Percentiles rank a stretch among this genome's conserved stretches.
phyloP scores from a whole-genome alignment of 2,888 invertebrate species.

The Latrodectus hesperus region DNA sequence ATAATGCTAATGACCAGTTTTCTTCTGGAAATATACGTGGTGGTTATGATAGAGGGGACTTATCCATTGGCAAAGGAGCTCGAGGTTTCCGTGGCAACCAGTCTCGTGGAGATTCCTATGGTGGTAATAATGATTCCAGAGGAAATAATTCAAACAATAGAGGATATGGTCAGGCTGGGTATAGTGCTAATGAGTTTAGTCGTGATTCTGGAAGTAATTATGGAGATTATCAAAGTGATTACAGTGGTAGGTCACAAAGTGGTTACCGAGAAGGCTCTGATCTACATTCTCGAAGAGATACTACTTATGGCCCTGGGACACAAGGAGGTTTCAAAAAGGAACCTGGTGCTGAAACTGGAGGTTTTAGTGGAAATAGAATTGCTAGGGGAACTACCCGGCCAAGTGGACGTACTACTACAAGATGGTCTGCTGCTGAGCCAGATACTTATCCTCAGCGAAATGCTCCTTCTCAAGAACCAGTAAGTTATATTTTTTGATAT shows the following conservation, averaged over 20 bases:
- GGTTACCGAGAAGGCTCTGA: constrained; percentile 27
- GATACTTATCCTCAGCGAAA: constrained; percentile 3
- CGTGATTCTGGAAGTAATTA: neutral
- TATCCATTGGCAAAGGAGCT: constrained; percentile 34
- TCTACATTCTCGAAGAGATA: constrained; percentile 16
- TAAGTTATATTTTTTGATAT: constrained; percentile 6
- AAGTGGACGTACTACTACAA: constrained; percentile 22
- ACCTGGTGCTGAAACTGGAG: constrained; percentile 3
- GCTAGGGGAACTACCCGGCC: constrained; percentile 9
- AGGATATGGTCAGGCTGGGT: neutral
- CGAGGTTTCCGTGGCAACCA: constrained; percentile 44
- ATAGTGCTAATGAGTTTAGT: neutral
- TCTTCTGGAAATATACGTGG: constrained; percentile 20
- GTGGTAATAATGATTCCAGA: neutral
- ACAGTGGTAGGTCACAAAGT: neutral
- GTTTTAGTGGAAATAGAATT: neutral
- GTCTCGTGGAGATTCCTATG: neutral
- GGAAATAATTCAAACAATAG: constrained; percentile 12
- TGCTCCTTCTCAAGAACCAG: constrained; percentile 6
- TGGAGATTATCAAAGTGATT: constrained; percentile 3
- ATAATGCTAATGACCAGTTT: constrained; percentile 5
- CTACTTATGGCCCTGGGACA: constrained; percentile 14
- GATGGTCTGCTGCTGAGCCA: constrained; percentile 46
- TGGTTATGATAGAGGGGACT: constrained; percentile 21
- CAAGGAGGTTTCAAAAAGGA: constrained; percentile 45